Conservation (phyloP, 2,113 vertebrate species). For the Hydropotes inermis region DNA sequence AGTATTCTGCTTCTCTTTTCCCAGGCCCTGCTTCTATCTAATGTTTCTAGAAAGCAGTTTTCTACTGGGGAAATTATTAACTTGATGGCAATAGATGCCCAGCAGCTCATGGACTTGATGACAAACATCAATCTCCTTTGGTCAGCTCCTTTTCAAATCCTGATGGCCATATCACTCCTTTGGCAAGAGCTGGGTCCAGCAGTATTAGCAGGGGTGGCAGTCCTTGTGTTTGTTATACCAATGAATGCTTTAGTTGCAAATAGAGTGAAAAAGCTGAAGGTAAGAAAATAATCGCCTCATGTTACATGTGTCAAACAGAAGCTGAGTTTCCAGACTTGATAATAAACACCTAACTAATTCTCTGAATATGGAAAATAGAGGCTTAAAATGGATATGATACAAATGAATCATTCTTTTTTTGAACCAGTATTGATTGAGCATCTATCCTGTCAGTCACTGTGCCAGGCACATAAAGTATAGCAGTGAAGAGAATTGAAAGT, state of each 20-base stretch:
- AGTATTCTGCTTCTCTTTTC: slow-evolving; percentile 36
- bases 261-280: slow-evolving; percentile 75
- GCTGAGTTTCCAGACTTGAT: not conserved
- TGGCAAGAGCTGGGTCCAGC: slow-evolving; percentile 78
- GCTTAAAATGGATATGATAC: not conserved
- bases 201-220: slow-evolving; percentile 69
- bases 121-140: slow-evolving; percentile 75
- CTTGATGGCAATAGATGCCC: slow-evolving; percentile 74
- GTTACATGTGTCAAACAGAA: not conserved
- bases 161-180: slow-evolving; percentile 73
- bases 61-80: slow-evolving; percentile 74
- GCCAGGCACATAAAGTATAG: not conserved
- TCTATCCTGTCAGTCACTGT: not conserved
- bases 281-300: slow-evolving; percentile 42
- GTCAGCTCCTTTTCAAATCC: slow-evolving; percentile 78
- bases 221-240: slow-evolving; percentile 77
- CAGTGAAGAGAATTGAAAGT: not conserved
- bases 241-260: slow-evolving; percentile 71
- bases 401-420: not conserved
- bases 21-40: slow-evolving; percentile 74
- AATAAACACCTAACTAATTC: not conserved
- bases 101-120: slow-evolving; percentile 76
- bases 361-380: not conserved
- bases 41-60: slow-evolving; percentile 63
- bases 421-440: not conserved